Percentiles rank a stretch among this genome's conserved stretches.
These are phyloP conservation scores for Bettongia penicillata DNA, from an alignment of 2,113 vertebrate species.

Conservation along the genomic window DNA sequence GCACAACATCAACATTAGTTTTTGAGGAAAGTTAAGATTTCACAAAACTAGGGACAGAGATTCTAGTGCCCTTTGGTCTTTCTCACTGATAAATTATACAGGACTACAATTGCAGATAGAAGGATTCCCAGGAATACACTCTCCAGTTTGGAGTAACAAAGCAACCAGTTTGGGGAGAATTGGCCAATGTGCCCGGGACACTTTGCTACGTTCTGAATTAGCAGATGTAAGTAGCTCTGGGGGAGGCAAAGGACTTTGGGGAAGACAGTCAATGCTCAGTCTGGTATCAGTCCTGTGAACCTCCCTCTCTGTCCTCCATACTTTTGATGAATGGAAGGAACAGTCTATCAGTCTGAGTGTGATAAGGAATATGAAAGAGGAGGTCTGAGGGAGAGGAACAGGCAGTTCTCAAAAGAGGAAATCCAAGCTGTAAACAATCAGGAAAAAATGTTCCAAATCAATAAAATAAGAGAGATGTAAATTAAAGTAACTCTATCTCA, in stretches of 20 bases:
- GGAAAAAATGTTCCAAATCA: background rate
- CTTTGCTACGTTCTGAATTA: background rate
- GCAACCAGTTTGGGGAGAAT: background rate
- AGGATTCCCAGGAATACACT: background rate
- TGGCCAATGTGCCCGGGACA: background rate
- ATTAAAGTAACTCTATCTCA: background rate
- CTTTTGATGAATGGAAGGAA: background rate
- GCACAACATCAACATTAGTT: background rate
- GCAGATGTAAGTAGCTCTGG: background rate
- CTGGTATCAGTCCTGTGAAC: background rate
- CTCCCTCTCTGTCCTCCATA: background rate
- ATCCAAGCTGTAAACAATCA: background rate
- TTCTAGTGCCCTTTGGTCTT: background rate
- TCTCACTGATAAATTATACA: background rate
- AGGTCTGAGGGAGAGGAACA: background rate
- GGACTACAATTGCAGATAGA: background rate
- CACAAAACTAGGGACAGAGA: background rate
- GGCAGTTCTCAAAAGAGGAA: background rate
- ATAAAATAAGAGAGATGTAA: background rate
- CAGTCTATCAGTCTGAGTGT: background rate
- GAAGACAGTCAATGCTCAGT: background rate
- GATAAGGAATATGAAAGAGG: background rate
- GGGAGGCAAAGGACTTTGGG: background rate
- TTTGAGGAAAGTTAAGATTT: background rate
- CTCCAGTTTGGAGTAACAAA: background rate